phyloP scores from a whole-genome alignment of 2,888 invertebrate genomes.

The Falcaria lacertinaria region DNA sequence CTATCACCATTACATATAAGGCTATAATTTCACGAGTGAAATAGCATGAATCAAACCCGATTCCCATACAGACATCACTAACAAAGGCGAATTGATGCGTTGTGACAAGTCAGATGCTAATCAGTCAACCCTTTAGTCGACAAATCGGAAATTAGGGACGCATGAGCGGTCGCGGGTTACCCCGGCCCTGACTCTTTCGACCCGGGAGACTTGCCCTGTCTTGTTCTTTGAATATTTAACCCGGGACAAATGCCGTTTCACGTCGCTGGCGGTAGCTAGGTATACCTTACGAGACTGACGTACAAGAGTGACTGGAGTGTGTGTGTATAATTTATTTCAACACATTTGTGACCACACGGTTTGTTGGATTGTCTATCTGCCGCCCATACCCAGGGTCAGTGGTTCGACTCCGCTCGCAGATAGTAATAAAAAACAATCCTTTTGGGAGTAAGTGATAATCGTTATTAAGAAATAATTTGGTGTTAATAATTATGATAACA shows the following conservation, averaged over 20 bases:
- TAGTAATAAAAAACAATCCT: too few relatives aligned
- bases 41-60: slow-evolving; percentile 37
- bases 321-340: too few relatives aligned
- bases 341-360: too few relatives aligned
- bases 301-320: neutral
- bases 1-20: neutral
- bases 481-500: too few relatives aligned
- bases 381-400: too few relatives aligned
- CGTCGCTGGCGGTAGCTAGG: slow-evolving; percentile 25
- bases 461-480: too few relatives aligned
- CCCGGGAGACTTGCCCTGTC: slow-evolving; percentile 60
- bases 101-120: slow-evolving; percentile 76
- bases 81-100: slow-evolving; percentile 59
- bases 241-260: slow-evolving; percentile 52
- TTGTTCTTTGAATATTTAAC: slow-evolving; percentile 78
- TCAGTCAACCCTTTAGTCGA: slow-evolving; percentile 76
- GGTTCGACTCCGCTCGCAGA: too few relatives aligned
- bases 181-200: slow-evolving; percentile 51
- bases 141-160: slow-evolving; percentile 78
- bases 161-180: slow-evolving; percentile 74
- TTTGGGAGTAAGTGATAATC: too few relatives aligned
- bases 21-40: slow-evolving; percentile 39
- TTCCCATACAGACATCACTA: slow-evolving; percentile 37
- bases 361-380: too few relatives aligned
- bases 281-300: too few relatives aligned